Conservation (phyloP, 1,140 invertebrate genomes). For the Drosophila navojoa region DNA sequence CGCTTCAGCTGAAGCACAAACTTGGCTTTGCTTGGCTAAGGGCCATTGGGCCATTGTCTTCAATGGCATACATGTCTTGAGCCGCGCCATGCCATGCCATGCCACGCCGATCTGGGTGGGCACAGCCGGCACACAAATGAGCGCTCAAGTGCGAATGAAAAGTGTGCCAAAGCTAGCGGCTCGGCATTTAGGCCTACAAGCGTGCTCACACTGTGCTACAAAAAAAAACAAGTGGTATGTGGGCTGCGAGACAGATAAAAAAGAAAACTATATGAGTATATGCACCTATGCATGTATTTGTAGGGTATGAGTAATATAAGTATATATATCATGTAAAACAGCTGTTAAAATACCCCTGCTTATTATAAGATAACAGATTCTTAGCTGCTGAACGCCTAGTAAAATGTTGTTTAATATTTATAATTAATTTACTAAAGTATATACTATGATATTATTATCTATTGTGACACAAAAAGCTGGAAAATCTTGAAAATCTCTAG, state of each 20-base stretch:
- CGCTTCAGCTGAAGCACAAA: conserved; percentile 37
- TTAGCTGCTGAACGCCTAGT: not conserved
- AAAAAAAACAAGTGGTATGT: not conserved
- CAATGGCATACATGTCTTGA: conserved; percentile 64
- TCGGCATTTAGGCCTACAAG: conserved; percentile 59
- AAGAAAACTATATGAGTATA: not conserved
- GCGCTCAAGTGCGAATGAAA: conserved; percentile 58
- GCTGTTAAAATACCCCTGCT: not conserved
- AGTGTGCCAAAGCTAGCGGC: conserved; percentile 70
- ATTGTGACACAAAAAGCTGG: too few species aligned
- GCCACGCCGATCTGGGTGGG: conserved; percentile 38
- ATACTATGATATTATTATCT: too few species aligned
- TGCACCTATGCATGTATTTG: not conserved
- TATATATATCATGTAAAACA: not conserved
- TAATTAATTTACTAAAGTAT: too few species aligned
- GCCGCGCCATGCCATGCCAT: conserved; percentile 6
- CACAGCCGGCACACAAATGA: conserved; percentile 42
- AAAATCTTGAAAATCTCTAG: too few species aligned
- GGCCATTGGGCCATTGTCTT: conserved; percentile 49
- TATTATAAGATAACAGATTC: not conserved
- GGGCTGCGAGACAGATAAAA: not conserved
- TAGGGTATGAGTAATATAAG: not conserved
- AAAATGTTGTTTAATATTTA: too few species aligned
- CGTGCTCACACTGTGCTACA: conserved; percentile 34
- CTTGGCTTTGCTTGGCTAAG: conserved; percentile 25